These are phyloP conservation scores for Luffia ferchaultella DNA, from an alignment of 2,888 invertebrate genomes.

Conservation along the genomic window DNA sequence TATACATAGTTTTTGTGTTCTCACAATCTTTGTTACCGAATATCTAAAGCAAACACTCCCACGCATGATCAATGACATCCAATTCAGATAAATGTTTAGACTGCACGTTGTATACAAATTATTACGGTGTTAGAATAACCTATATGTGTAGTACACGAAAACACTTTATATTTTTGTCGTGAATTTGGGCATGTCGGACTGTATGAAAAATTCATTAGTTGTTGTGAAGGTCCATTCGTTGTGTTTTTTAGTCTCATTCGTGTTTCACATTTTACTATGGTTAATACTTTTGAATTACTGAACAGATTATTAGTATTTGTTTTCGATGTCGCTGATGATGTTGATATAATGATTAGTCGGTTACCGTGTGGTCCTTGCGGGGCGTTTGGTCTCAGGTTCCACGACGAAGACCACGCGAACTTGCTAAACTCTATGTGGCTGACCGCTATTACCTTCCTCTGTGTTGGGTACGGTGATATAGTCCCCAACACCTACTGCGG, in stretches of 20 bases:
- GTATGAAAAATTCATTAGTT: slow-evolving; percentile 22
- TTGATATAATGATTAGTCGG: slow-evolving; percentile 24
- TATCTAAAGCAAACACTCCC: too few species aligned
- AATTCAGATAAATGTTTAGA: slow-evolving; percentile 55
- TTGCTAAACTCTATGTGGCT: slow-evolving; percentile 99
- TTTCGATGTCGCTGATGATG: neutral
- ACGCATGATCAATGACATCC: slow-evolving; percentile 57
- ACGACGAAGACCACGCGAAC: slow-evolving; percentile 98
- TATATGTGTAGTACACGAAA: slow-evolving; percentile 33
- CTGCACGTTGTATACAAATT: slow-evolving; percentile 57
- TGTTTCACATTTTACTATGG: neutral
- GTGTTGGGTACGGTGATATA: slow-evolving; percentile 99
- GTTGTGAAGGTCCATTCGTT: slow-evolving; percentile 21
- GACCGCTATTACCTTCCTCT: slow-evolving; percentile 99
- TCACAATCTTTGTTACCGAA: too few species aligned
- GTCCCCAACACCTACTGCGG: slow-evolving; percentile 99
- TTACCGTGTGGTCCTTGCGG: slow-evolving; percentile 62
- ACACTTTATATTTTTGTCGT: slow-evolving; percentile 19
- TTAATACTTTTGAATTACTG: neutral
- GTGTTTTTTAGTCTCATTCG: neutral
- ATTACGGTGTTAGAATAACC: slow-evolving; percentile 37
- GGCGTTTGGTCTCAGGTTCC: slow-evolving; percentile 82
- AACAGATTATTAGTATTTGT: neutral
- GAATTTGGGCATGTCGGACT: slow-evolving; percentile 45
- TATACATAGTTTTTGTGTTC: too few species aligned